Evolutionary conservation across 2,888 invertebrate genomes (phyloP), one percentile per base, ranked within the genome.

Genomic region (Erynnis tages): DNA sequence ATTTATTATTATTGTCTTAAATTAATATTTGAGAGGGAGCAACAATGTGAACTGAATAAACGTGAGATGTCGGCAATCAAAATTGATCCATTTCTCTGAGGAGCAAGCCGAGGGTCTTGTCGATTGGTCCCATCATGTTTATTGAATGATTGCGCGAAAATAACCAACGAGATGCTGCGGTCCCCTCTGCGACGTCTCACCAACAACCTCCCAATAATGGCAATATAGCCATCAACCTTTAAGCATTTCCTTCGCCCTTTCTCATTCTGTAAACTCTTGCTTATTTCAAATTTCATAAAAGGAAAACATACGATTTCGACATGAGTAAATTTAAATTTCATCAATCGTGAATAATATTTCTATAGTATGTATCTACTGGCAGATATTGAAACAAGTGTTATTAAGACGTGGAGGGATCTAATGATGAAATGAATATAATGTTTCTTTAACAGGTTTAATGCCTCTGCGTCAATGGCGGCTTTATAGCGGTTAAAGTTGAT

Each of bases 111-210:
- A 85, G 88, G 85, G 87, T 82, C 83, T 82, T 78, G 76, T 79
- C 79, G 88, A 87, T 82, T 87, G 82, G 75, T 70, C 73, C 78
- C 78, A 87, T 86, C 82, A 79, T 55, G 81, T 82, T 88, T 82
- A 89, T 89, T 89, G 88, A 79, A 89, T 88, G 88, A 89, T 89
- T 89, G 88, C 83, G 85, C 87, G 82, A 88, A 88, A 82, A 81
- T 78, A 79, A 73, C 75, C 67, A 73, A 65, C 69, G 72, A 83
- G 82, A 82, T 73, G 74, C 63, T 69, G 71, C 60, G 69, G 74
- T 68, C 86, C 87, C 83, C 83, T 81, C 71, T 50, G 49, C 68
- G 59, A 67, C 59, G 71, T 69, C 68, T 68, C 70, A 68, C 67
- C 71, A 73, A 63, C 70, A 76, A 73, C 66, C 65, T 73, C 71